Evolutionary conservation across 2,113 vertebrate genomes (phyloP), one percentile per base, ranked within the genome.

Genomic region (Boleophthalmus pectinirostris): DNA sequence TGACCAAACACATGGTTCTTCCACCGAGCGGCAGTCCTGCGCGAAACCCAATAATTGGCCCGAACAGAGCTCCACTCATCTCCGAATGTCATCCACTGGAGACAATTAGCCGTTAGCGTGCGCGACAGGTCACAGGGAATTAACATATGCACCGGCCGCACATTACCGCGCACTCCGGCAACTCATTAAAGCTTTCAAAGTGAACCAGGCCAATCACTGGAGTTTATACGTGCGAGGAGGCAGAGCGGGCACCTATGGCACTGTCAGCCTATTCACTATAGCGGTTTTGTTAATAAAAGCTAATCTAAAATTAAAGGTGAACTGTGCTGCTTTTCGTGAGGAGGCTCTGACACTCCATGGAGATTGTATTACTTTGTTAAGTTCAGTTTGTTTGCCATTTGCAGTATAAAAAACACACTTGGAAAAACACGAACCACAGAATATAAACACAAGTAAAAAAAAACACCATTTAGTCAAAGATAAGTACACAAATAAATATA

Each of bases 91-190:
- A 85, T 81, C 85, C 63, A 15, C 77, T 80, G 53, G 57, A 82
- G 82, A 88, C 88, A 88, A 89, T 90, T 90, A 90, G 85, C 83
- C 84, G 81, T 85, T 87, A 79, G 85, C 88, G 77, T 78, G 87
- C 87, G 84, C 73, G 87, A 74, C 84, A 85, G 90, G 90, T 91
- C 88, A 88, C 87, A 86, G 86, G 85, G 88, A 90, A 90, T 90
- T 89, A 91, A 89, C 88, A 90, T 85, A 89, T 86, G 87, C 83
- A 81, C 88, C 73, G 85, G 78, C 84, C 83, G 84, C 87, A 80
- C 87, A 83, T 89, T 89, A 90, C 88, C 88, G 88, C 86, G 88
- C 73, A 82, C 87, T 88, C 51, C 51, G n/a, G 18, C 51, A 53
- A n/a, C 15, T 53, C 51, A 53, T 53, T 53, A 87, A 90, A 87